Evolutionary conservation across 2,888 invertebrate species (phyloP), one percentile per base, ranked within the genome.

Genomic region (Homarus gammarus): DNA sequence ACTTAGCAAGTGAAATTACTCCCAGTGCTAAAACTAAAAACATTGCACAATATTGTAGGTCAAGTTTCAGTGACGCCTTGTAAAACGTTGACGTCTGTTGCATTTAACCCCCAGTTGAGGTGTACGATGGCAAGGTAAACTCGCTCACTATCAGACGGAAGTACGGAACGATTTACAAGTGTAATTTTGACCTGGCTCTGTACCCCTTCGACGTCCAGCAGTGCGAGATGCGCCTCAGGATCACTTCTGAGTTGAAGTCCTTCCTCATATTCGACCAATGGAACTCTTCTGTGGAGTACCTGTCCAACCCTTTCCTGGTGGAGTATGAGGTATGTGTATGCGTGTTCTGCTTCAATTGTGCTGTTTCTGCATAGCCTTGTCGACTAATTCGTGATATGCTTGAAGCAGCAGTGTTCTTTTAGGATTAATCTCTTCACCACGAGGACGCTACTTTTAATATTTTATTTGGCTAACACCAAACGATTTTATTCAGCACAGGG

Each of bases 171-270:
- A n/a, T 40, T 40, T 92, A 85, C 64, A 78, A 84, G 22, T 92
- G 92, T 70, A 70, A 90, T 56, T 92, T 91, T 51, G 75, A 91
- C 83, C 86, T 92, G 27, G 68, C 77, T 2, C 79, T 91, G 56
- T 92, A 91, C 49, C 92, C 92, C 1, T 92, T 92, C 70, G 92
- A 92, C 77, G 72, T 51, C 18, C 92, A 92, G 40, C 27, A 64
- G 64, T 91, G 91, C 68, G 87, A 90, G 40, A 84, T 91, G 85
- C 84, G 85, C 31, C 64, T 91, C 44, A 83, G 85, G 73, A 82
- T 91, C 38, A 51, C 86, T 12, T 90, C 91, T 0, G 91, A 73
- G 64, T 75, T 82, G 36, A 78, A 73, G 51, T 82, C 87, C 27
- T 82, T 82, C 77, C 84, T 89, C 33, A 44, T 31, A 22, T 51